Percentiles rank a stretch among this genome's conserved stretches.
Evolutionary conservation across 2,888 invertebrate species (phyloP).

Genomic region (Caenorhabditis zanzibari): DNA sequence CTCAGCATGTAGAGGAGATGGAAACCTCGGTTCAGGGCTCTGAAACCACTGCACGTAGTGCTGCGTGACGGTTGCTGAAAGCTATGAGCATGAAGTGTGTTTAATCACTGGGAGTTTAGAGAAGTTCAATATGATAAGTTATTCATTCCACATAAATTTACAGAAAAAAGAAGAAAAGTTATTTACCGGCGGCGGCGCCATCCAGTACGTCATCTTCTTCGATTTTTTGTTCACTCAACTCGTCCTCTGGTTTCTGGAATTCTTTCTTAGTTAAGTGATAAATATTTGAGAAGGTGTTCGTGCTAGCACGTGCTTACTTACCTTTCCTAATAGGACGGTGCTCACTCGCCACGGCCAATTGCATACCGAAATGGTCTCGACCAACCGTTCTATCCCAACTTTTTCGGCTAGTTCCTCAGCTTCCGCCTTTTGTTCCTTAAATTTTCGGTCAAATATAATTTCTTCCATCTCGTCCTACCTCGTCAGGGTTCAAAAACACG

Average conservation of each 20-base stretch:
- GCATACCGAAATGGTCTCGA: conserved; percentile 44
- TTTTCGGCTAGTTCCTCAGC: conserved; percentile 23
- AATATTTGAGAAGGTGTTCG: neutral
- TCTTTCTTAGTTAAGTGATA: too few species aligned
- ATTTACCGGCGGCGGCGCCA: conserved; percentile 29
- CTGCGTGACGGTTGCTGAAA: conserved; percentile 4
- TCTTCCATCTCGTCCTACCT: neutral
- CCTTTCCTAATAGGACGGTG: neutral
- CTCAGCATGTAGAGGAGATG: conserved; percentile 62
- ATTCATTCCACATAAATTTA: neutral
- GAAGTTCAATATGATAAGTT: neutral
- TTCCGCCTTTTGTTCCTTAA: conserved; percentile 36
- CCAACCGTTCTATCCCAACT: conserved; percentile 34
- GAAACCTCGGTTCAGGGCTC: neutral
- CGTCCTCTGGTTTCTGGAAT: neutral
- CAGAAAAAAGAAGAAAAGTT: neutral
- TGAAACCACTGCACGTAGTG: conserved; percentile 8
- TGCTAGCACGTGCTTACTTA: neutral
- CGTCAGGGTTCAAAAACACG: conserved; percentile 42
- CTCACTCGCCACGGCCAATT: conserved; percentile 47
- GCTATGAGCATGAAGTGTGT: neutral
- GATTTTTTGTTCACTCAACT: neutral
- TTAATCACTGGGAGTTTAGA: too few species aligned
- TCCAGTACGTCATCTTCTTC: neutral
- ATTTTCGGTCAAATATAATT: neutral